Evolutionary conservation across 2,797 vertebrate species (phyloP), one percentile per base, ranked within the genome.

Genomic region (Poeciliopsis infans): DNA sequence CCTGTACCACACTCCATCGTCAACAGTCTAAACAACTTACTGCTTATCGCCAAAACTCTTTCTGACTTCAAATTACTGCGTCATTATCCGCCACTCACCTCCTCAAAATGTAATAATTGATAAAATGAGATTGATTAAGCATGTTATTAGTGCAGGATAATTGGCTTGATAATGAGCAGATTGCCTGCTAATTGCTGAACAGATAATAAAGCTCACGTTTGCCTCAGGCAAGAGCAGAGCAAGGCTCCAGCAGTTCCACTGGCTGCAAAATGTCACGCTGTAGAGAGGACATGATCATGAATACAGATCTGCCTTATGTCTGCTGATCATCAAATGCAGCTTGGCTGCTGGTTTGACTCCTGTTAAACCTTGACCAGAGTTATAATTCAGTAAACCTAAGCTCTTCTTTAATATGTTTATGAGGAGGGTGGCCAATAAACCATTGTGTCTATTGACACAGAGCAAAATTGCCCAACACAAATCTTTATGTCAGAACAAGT

Each of bases 71-170:
- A 90, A 91, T 93, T 80, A 85, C 83, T 43, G 84, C 77, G 15
- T 83, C 86, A 86, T 93, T 93, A 91, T 90, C 83, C 66, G 64
- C 75, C 86, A 76, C 84, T 91, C 86, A 86, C 91, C 90, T 91
- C 80, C 85, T 92, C 93, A 92, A 92, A 93, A 77, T 80, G 90
- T 93, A 93, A 92, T 93, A 93, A 94, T 91, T 95, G 93, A 93
- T 93, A 75, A 89, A 91, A 91, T 86, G 87, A 92, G 92, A 95
- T 93, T 91, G 94, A 94, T 95, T 94, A 93, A 93, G 87, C 89
- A 90, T 89, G 91, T 91, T 89, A 93, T 95, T 95, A 94, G 89
- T 85, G 84, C 79, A 72, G 87, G 84, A 89, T 94, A 93, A 94
- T 94, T 92, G 91, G 85, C 88, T 89, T 89, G 89, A 94, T 93